Evolutionary conservation across 2,113 vertebrate species (phyloP), one percentile per base, ranked within the genome.

Genomic region (Theristicus caerulescens): DNA sequence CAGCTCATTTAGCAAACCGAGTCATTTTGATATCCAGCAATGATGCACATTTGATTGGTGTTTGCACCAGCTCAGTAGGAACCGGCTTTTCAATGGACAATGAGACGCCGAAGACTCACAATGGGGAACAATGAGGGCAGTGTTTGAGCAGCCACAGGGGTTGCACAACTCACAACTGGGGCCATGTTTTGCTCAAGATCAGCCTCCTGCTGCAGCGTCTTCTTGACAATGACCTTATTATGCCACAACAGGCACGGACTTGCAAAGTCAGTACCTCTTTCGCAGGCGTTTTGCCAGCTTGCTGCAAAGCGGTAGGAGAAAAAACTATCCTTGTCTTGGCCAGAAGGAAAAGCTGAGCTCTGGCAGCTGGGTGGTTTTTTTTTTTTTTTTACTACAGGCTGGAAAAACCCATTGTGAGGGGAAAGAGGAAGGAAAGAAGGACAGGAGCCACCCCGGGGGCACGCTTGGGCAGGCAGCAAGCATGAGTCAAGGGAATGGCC

Each of bases 221-320:
- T 51, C 82, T 46, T 7, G n/a, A 97, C 97, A 95, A 96, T 51
- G 95, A 59, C 81, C 51, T 78, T 44, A 71, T 95, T 97, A 42
- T 97, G 71, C 91, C 46, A 38, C 21, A 4, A 34, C 94, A 80
- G 77, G 90, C 83, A 31, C 0, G 12, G 72, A 7, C 94, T 85
- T 52, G 89, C 82, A 22, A 80, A 93, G 82, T 25, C 93, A 20
- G n/a, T 40, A 12, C 69, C 80, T 74, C 88, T 89, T 61, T 24
- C 59, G 5, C 16, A 11, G 82, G 85, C 29, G 1, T 25, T 52
- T 32, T 2, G 52, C 54, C 67, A 74, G 88, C 51, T 42, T 8
- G 78, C 82, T 32, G 77, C 44, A 22, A 40, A 87, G 82, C 65
- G 10, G n/a, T 1, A 36, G 61, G 76, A 89, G 81, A 70, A 92